Percentiles rank a stretch among this genome's conserved stretches.
Conservation (phyloP, 1,140 invertebrate species). For the Atopsyche davidsoni region DNA sequence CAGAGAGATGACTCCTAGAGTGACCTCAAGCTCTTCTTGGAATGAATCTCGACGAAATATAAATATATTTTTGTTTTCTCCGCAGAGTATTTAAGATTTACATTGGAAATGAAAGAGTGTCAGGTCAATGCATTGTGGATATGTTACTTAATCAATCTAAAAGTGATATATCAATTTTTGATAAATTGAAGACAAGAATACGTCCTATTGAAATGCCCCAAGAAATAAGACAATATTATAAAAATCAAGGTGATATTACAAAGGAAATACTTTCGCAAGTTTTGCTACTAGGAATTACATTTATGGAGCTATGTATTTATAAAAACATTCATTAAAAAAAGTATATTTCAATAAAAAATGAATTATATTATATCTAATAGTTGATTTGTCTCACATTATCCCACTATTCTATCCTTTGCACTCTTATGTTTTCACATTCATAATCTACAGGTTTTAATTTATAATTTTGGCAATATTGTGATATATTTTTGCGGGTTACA, state of each 20-base stretch:
- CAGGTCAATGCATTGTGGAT: constrained; percentile 41
- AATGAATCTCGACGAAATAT: too few species aligned
- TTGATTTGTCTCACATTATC: too few species aligned
- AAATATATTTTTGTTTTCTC: constrained; percentile 7
- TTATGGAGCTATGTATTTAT: constrained; percentile 46
- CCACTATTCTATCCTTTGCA: too few species aligned
- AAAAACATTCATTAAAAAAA: too few species aligned
- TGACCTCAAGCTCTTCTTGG: too few species aligned
- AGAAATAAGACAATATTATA: constrained; percentile 11
- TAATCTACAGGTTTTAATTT: too few species aligned
- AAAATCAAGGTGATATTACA: constrained; percentile 33
- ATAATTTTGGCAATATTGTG: too few species aligned
- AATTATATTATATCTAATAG: too few species aligned
- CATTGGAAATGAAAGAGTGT: constrained; percentile 43
- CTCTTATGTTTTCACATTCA: too few species aligned
- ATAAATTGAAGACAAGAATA: constrained; percentile 1
- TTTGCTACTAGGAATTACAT: constrained; percentile 40
- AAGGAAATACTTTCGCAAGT: constrained; percentile 43
- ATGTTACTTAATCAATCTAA: constrained; percentile 11
- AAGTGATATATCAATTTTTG: constrained; percentile 1
- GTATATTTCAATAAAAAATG: too few species aligned
- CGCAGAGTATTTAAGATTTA: constrained; percentile 43
- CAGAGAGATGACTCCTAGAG: too few species aligned
- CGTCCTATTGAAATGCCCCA: not conserved
- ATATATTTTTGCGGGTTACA: too few species aligned